Percentiles rank a stretch among this genome's conserved stretches.
phyloP scores from a whole-genome alignment of 2,797 vertebrate genomes.

The Antrozous pallidus region DNA sequence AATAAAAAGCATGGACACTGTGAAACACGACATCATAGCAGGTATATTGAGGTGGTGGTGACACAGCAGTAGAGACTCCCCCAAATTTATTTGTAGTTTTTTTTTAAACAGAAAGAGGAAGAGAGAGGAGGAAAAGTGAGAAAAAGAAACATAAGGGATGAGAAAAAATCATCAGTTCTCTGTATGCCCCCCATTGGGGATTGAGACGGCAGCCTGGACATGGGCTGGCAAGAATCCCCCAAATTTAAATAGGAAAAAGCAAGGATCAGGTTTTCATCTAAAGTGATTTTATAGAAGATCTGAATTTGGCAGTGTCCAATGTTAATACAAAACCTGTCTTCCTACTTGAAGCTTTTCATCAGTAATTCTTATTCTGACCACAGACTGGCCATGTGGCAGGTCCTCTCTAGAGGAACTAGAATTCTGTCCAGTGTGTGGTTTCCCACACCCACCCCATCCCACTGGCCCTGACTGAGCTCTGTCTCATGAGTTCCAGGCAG shows the following conservation, averaged over 20 bases:
- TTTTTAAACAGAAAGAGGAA: too few species aligned
- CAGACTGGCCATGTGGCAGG: background rate
- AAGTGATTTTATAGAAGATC: background rate
- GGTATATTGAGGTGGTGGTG: background rate
- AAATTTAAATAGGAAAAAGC: background rate
- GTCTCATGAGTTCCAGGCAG: background rate
- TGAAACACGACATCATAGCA: background rate
- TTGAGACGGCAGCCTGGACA: too few species aligned
- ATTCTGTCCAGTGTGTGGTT: background rate
- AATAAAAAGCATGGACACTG: background rate
- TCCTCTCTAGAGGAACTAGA: background rate
- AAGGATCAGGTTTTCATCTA: background rate
- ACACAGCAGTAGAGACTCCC: background rate
- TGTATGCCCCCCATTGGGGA: too few species aligned
- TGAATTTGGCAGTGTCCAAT: background rate
- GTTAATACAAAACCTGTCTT: constrained; percentile 63
- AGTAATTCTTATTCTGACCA: background rate
- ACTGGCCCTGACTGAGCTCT: background rate
- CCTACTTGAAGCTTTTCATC: constrained; percentile 30
- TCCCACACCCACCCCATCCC: background rate
- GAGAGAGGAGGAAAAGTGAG: too few species aligned
- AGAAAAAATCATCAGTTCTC: too few species aligned
- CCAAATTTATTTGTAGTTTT: background rate
- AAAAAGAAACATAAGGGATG: too few species aligned
- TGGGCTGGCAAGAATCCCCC: background rate